Evolutionary conservation across 2,797 vertebrate genomes (phyloP), one percentile per base, ranked within the genome.

Genomic region (Threskiornis aethiopicus): DNA sequence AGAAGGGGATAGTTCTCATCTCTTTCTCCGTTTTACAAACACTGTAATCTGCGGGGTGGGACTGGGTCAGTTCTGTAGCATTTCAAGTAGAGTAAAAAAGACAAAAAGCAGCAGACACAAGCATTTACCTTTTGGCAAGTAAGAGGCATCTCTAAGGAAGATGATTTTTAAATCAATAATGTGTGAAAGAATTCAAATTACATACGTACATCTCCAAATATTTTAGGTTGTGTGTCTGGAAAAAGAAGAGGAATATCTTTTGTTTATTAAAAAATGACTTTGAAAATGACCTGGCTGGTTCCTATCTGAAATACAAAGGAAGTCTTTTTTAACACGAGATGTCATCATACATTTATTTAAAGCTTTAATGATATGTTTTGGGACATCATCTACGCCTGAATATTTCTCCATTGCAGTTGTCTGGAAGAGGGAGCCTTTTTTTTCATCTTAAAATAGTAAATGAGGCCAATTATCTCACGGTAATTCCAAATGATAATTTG

Each of bases 391-490:
- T 82, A 70, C 0, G 33, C 59, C 90, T 90, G 94, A 90, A 41
- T 82, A 64, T 94, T 95, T 70, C 77, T 90, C 80, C 71, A 20
- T 39, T 84, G 91, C 93, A 94, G 64, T 93, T 39, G 86, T 93
- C 80, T 94, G 88, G 47, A 91, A 95, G 58, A 87, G 20, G 70
- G 44, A 93, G 70, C 3, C 19, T 59, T 67, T 6, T 65, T 81
- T 87, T 70, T 18, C 25, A 35, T 79, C 90, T 87, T 87, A 90
- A 97, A 96, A 97, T 97, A 97, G 93, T 21, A 97, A 96, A 96
- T 57, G 90, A 96, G 88, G 86, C 81, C 84, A 96, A 95, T 97
- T 96, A 96, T 84, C 84, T 76, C 64, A 11, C 70, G 85, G 90
- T 37, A 93, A 84, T 95, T 96, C 96, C 84, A 71, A 90, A 87